These are phyloP conservation scores for Drosophila sturtevanti DNA, from an alignment of 1,140 invertebrate genomes.

Conservation along the genomic window DNA sequence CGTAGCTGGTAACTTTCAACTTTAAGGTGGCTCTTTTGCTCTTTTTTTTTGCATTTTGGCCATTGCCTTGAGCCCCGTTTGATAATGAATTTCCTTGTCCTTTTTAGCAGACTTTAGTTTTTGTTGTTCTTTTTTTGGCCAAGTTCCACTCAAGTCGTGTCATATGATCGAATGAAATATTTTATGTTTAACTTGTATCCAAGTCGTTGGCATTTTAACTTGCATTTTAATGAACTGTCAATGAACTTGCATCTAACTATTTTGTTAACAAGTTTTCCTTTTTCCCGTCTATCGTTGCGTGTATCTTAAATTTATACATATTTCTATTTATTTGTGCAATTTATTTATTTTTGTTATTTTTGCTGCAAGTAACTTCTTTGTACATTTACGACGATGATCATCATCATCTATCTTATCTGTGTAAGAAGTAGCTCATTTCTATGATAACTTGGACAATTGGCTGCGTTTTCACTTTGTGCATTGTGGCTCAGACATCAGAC, in stretches of 20 bases:
- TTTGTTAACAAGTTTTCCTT: constrained; percentile 31
- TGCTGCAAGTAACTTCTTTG: no score
- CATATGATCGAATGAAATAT: constrained; percentile 32
- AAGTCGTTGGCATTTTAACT: constrained; percentile 4
- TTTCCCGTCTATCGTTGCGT: constrained; percentile 31
- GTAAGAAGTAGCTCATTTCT: constrained; percentile 63
- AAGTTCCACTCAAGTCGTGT: constrained; percentile 1
- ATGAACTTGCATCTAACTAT: constrained; percentile 41
- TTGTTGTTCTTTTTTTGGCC: constrained; percentile 1
- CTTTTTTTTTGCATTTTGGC: not conserved
- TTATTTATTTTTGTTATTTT: constrained; percentile 37
- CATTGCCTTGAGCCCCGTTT: constrained; percentile 41
- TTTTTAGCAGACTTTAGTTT: constrained; percentile 50
- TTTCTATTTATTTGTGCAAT: constrained; percentile 61
- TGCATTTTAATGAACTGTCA: constrained; percentile 50
- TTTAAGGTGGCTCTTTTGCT: constrained; percentile 41
- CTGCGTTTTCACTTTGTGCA: constrained; percentile 43
- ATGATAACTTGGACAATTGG: constrained; percentile 63
- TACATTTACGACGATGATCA: constrained; percentile 49
- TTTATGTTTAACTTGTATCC: not conserved
- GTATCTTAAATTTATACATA: constrained; percentile 36
- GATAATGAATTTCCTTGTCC: constrained; percentile 65
- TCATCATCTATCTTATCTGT: constrained; percentile 39
- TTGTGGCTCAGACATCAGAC: constrained; percentile 33
- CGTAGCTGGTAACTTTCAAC: constrained; percentile 25